Percentiles rank a stretch among this genome's conserved stretches.
These are phyloP conservation scores for Platerodrilus igneus DNA, from an alignment of 2,888 invertebrate species.

Conservation along the genomic window DNA sequence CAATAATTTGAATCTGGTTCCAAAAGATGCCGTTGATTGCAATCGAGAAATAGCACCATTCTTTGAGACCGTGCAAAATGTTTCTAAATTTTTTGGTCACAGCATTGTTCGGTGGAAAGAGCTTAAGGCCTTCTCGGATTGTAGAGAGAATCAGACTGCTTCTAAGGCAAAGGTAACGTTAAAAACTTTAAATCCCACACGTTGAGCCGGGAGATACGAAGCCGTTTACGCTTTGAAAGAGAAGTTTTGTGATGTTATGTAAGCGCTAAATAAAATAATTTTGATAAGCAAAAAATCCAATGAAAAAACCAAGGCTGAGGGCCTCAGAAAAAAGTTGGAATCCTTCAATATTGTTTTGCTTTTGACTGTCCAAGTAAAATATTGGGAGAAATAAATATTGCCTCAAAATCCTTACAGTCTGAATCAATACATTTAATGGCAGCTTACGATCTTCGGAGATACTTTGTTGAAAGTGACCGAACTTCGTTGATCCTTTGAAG, in stretches of 20 bases:
- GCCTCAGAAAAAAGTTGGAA: no score
- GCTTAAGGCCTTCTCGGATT: neutral
- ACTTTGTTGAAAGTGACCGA: no score
- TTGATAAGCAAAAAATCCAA: slow-evolving; percentile 7
- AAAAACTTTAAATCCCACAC: slow-evolving; percentile 2
- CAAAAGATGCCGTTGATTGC: slow-evolving; percentile 10
- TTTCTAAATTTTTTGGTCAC: slow-evolving; percentile 11
- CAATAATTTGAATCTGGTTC: slow-evolving; percentile 12
- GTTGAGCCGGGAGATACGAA: neutral
- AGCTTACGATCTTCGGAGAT: no score
- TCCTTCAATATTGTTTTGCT: no score
- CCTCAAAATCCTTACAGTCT: no score
- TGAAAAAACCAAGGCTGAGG: no score
- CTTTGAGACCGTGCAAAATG: slow-evolving; percentile 11
- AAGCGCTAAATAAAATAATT: slow-evolving; percentile 2
- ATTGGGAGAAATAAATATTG: no score
- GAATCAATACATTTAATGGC: no score
- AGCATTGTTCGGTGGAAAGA: slow-evolving; percentile 11
- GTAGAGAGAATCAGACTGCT: no score
- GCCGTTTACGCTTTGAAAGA: neutral
- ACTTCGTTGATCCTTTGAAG: no score
- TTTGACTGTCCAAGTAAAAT: no score
- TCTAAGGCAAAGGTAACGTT: neutral
- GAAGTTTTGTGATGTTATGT: neutral
- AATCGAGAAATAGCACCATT: slow-evolving; percentile 9